Conservation (phyloP, 1,140 invertebrate species). For the Reticulitermes speratus region DNA sequence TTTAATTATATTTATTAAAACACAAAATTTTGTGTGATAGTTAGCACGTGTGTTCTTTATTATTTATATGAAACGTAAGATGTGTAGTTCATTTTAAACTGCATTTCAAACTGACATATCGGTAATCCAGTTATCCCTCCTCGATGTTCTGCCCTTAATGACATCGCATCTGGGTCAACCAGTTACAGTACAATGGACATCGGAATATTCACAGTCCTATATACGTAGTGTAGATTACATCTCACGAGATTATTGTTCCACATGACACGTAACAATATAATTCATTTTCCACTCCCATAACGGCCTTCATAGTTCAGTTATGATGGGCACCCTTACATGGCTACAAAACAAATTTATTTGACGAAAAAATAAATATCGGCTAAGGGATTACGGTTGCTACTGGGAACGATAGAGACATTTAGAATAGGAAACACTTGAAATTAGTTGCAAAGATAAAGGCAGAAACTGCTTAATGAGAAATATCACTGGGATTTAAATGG, state of each 20-base stretch:
- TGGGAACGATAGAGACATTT: not conserved
- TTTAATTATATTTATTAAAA: too few relatives aligned
- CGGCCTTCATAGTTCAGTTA: not conserved
- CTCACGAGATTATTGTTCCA: not conserved
- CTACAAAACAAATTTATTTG: constrained; percentile 16
- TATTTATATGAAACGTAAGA: too few relatives aligned
- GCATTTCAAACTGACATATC: too few relatives aligned
- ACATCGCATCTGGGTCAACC: too few relatives aligned
- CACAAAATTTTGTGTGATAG: too few relatives aligned
- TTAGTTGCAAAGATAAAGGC: not conserved
- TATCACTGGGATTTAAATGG: not conserved
- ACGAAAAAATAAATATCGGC: not conserved
- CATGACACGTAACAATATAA: not conserved
- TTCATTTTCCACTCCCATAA: not conserved
- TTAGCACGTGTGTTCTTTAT: too few relatives aligned
- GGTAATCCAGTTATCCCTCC: too few relatives aligned
- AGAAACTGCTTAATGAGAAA: not conserved
- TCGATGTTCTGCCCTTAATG: too few relatives aligned
- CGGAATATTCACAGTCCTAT: not conserved
- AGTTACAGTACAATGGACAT: not conserved
- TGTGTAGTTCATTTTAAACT: too few relatives aligned
- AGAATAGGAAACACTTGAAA: not conserved
- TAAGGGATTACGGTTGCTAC: not conserved
- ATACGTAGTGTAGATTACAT: not conserved
- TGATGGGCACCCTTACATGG: not conserved